Evolutionary conservation across 2,113 vertebrate genomes (phyloP).

Genomic region (Melanerpes formicivorus): DNA sequence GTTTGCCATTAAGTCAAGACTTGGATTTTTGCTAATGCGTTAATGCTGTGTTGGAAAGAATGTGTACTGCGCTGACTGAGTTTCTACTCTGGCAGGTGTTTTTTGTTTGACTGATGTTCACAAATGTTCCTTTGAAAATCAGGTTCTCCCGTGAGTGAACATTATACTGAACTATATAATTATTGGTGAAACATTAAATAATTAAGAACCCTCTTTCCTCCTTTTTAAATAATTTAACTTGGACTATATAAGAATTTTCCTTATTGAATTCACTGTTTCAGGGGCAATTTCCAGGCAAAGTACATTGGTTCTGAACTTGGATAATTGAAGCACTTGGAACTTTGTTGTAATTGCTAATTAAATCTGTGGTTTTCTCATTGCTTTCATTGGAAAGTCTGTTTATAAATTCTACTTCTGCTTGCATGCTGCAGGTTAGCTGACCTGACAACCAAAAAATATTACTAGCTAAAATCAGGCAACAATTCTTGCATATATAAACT

Average conservation of each 20-base stretch:
- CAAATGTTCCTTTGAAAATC: constrained; percentile 71
- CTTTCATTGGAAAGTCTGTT: background rate
- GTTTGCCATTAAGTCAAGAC: constrained; percentile 47
- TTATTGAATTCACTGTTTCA: constrained; percentile 74
- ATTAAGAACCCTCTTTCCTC: constrained; percentile 73
- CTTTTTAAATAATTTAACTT: constrained; percentile 72
- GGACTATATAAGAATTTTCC: constrained; percentile 64
- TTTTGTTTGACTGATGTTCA: constrained; percentile 55
- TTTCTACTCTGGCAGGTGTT: constrained; percentile 65
- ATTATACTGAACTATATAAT: constrained; percentile 70
- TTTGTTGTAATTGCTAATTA: constrained; percentile 17
- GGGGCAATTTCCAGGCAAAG: constrained; percentile 60
- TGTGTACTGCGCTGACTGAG: constrained; percentile 16
- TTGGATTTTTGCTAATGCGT: constrained; percentile 51
- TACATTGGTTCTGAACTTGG: constrained; percentile 18
- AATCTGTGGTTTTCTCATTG: constrained; percentile 7
- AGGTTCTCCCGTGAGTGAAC: constrained; percentile 53
- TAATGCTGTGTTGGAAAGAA: constrained; percentile 53
- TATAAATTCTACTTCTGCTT: constrained; percentile 9
- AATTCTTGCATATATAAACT: background rate
- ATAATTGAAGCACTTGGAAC: constrained; percentile 33
- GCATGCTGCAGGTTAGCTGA: background rate
- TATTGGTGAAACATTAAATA: constrained; percentile 74
- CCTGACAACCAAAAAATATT: background rate
- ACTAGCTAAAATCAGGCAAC: background rate